A percentile compares a stretch with the other conserved stretches of the same genome.
phyloP scores from a whole-genome alignment of 2,113 vertebrate species.

The Panthera leo region DNA sequence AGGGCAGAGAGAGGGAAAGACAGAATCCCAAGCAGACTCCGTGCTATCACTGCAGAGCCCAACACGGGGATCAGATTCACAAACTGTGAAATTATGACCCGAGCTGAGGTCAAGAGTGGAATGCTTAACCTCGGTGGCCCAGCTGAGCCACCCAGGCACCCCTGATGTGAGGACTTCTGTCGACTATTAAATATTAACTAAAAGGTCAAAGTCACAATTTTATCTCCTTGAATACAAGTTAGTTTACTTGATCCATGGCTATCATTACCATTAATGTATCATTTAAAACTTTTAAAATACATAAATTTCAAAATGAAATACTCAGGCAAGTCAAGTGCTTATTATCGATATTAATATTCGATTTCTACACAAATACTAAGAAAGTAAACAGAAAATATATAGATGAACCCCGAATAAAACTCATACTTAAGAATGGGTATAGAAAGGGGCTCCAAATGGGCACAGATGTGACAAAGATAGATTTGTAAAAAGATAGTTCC shows the following conservation, averaged over 20 bases:
- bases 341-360: background rate
- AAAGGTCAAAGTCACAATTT: background rate
- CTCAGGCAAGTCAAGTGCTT: background rate
- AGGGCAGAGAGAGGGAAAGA: too few relatives aligned
- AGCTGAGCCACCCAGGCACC: too few relatives aligned
- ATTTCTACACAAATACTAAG: background rate
- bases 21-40: too few relatives aligned
- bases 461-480: background rate
- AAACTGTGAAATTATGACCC: too few relatives aligned
- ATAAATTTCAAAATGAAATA: constrained; percentile 38
- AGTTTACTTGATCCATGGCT: background rate
- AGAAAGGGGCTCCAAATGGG: background rate
- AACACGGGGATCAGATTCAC: too few relatives aligned
- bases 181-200: background rate
- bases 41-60: too few relatives aligned
- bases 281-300: background rate
- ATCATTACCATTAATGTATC: background rate
- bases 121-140: too few relatives aligned
- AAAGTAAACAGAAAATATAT: background rate
- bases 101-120: too few relatives aligned
- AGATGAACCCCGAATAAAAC: background rate
- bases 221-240: background rate
- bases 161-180: background rate
- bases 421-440: background rate
- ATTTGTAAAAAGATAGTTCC: background rate